Conservation (phyloP, 2,113 vertebrate genomes). For the Dipodomys spectabilis region DNA sequence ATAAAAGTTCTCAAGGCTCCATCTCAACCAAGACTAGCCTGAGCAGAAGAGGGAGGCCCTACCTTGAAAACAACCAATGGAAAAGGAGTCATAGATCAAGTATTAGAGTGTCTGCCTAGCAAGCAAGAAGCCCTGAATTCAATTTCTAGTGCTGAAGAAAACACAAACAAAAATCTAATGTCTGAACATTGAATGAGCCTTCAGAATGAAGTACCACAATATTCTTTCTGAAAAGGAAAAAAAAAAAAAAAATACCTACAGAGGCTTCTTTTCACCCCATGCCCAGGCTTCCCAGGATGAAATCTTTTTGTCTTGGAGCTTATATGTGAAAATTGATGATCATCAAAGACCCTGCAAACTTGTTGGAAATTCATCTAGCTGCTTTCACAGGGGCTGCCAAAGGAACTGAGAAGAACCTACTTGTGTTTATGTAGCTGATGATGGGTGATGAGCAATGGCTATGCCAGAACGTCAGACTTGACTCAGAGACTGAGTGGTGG, state of each 20-base stretch:
- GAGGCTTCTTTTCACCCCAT: not conserved
- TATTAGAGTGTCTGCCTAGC: too few relatives aligned
- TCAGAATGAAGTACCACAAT: not conserved
- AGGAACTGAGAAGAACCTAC: not conserved
- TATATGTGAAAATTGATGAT: not conserved
- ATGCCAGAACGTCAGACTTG: not conserved
- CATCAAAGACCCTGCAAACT: conserved; percentile 10
- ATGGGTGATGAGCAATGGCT: not conserved
- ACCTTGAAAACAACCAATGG: too few relatives aligned
- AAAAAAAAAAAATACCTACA: too few relatives aligned
- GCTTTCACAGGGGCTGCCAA: conserved; percentile 36
- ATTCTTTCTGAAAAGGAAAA: not conserved
- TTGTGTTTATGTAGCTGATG: not conserved
- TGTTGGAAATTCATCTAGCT: conserved; percentile 38
- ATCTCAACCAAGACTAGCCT: too few relatives aligned
- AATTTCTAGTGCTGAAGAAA: too few relatives aligned
- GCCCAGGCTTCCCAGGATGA: not conserved
- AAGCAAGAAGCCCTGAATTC: too few relatives aligned
- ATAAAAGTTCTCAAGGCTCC: too few relatives aligned
- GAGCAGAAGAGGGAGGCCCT: too few relatives aligned
- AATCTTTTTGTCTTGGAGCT: not conserved
- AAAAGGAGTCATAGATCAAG: too few relatives aligned
- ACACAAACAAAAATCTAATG: too few relatives aligned
- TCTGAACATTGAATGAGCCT: not conserved
- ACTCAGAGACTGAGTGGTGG: not conserved